phyloP scores from a whole-genome alignment of 2,888 invertebrate genomes.

The Branchellion lobata region DNA sequence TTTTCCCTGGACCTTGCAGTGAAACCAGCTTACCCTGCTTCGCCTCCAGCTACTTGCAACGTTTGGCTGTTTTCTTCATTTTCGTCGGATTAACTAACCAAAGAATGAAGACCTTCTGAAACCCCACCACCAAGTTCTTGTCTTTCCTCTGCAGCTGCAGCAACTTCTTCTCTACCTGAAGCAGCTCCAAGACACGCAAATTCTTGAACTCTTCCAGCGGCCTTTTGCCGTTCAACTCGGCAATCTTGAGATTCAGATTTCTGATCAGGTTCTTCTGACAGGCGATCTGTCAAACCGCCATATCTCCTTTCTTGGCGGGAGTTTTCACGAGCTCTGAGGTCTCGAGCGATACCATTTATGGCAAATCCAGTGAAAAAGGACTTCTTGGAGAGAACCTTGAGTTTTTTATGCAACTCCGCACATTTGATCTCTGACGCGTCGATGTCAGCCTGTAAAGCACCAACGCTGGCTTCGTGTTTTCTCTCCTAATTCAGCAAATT shows the following conservation, averaged over 20 bases:
- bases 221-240: constrained; percentile 62
- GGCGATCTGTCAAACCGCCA: constrained; percentile 59
- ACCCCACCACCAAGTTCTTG: constrained; percentile 55
- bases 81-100: constrained; percentile 26
- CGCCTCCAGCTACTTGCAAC: constrained; percentile 25
- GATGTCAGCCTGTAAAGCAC: constrained; percentile 89
- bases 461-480: constrained; percentile 94
- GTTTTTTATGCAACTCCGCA: constrained; percentile 82
- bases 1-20: constrained; percentile 12
- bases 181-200: constrained; percentile 63
- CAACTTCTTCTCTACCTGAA: constrained; percentile 51
- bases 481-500: constrained; percentile 83
- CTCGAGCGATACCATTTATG: constrained; percentile 53
- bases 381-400: constrained; percentile 77
- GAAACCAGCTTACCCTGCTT: constrained; percentile 34
- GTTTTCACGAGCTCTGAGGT: constrained; percentile 11
- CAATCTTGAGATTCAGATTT: constrained; percentile 63
- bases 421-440: constrained; percentile 87
- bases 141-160: constrained; percentile 55
- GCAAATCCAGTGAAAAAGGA: constrained; percentile 62
- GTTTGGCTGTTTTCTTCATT: constrained; percentile 32
- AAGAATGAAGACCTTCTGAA: constrained; percentile 13
- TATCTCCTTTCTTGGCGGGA: constrained; percentile 13
- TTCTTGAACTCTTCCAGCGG: constrained; percentile 62
- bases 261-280: constrained; percentile 63